phyloP scores from a whole-genome alignment of 1,140 invertebrate genomes.

The Hycleus phaleratus region DNA sequence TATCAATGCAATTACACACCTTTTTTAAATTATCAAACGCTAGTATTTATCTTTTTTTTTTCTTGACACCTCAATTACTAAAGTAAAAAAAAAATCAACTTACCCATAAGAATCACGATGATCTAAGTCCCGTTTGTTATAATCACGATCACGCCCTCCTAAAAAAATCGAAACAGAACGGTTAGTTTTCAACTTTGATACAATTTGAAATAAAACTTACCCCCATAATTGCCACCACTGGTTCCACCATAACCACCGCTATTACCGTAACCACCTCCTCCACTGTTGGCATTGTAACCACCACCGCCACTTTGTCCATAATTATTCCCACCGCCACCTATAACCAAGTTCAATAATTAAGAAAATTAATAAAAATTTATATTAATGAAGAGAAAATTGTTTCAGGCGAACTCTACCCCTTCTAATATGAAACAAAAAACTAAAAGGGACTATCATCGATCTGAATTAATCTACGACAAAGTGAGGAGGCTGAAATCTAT shows the following conservation, averaged over 20 bases:
- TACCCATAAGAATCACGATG: slow-evolving; percentile 28
- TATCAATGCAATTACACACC: not conserved
- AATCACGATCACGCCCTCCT: slow-evolving; percentile 27
- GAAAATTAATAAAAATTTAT: not conserved
- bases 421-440: slow-evolving; percentile 16
- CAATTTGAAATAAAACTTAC: not conserved
- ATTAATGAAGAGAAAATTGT: slow-evolving; percentile 13
- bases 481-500: slow-evolving; percentile 20
- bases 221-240: slow-evolving; percentile 17
- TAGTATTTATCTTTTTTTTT: not conserved
- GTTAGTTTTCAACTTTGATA: too few species aligned
- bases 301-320: slow-evolving; percentile 11
- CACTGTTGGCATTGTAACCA: slow-evolving; percentile 16
- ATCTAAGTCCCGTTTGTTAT: slow-evolving; percentile 19
- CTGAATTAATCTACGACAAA: slow-evolving; percentile 26
- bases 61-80: not conserved
- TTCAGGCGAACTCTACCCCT: slow-evolving; percentile 27
- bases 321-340: slow-evolving; percentile 4
- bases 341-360: not conserved
- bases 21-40: not conserved
- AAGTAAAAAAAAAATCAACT: slow-evolving; percentile 16
- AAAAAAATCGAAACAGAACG: not conserved
- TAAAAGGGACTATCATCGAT: slow-evolving; percentile 29
- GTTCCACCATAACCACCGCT: slow-evolving; percentile 12
- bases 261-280: slow-evolving; percentile 17